phyloP scores from a whole-genome alignment of 2,113 vertebrate genomes.

The Montifringilla adamsi region DNA sequence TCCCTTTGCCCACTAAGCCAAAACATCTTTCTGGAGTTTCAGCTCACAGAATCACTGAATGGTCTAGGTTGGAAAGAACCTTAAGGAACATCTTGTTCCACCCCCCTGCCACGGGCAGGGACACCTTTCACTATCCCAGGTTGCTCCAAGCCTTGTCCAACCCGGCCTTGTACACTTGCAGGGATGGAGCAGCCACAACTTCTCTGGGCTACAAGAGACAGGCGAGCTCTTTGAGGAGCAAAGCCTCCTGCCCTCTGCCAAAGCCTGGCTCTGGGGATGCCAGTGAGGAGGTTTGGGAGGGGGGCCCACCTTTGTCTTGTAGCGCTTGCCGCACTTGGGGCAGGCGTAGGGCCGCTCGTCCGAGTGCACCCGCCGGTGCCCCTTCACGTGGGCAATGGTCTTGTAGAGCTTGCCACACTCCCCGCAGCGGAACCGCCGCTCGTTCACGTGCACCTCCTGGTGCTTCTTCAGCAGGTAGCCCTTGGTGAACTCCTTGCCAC shows the following conservation, averaged over 20 bases:
- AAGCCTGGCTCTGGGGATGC: not conserved
- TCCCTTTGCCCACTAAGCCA: not conserved
- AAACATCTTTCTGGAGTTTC: not conserved
- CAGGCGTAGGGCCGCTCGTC: conserved; percentile 91
- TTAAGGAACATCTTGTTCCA: not conserved
- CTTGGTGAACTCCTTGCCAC: conserved; percentile 93
- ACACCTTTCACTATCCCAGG: not conserved
- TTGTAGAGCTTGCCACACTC: conserved; percentile 98
- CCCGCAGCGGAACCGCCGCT: conserved; percentile 93
- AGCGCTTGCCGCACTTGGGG: conserved; percentile 88
- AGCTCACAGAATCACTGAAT: not conserved
- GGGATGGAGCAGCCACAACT: not conserved
- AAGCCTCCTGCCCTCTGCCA: not conserved
- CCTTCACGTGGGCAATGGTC: conserved; percentile 92
- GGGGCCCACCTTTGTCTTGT: conserved; percentile 91
- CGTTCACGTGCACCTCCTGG: conserved; percentile 88
- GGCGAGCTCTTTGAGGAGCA: not conserved
- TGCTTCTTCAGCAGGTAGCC: conserved; percentile 95
- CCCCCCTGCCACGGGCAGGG: not conserved
- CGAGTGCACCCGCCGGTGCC: conserved; percentile 92
- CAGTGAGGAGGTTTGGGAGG: accelerated
- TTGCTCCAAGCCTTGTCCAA: accelerated
- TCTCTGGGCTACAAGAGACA: accelerated
- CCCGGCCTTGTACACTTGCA: not conserved
- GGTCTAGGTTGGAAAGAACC: not conserved